Percentiles rank a stretch among this genome's conserved stretches.
These are phyloP conservation scores for Progne subis DNA, from an alignment of 2,113 vertebrate genomes.

Conservation along the genomic window DNA sequence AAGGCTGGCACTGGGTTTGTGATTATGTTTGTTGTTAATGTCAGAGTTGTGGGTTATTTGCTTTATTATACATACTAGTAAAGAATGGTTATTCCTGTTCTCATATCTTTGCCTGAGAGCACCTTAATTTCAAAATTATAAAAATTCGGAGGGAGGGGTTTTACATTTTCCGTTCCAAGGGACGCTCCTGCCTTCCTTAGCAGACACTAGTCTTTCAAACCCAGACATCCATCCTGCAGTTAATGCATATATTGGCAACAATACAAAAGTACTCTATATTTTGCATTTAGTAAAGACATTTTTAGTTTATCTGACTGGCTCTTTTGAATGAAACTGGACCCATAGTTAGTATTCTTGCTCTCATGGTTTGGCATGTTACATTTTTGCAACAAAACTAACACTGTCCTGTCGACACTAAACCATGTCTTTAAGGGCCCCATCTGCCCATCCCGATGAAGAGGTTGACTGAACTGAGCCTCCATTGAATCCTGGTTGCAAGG, in stretches of 20 bases:
- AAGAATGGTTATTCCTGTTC: not conserved
- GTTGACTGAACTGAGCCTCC: not conserved
- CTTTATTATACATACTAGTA: rapidly evolving
- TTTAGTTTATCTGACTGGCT: not conserved
- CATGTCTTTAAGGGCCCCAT: too few relatives aligned
- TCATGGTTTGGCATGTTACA: not conserved
- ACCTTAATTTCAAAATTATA: not conserved
- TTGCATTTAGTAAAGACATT: not conserved
- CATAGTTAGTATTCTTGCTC: not conserved
- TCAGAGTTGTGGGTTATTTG: not conserved
- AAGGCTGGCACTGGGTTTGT: not conserved
- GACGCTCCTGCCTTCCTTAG: not conserved
- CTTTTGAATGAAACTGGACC: not conserved
- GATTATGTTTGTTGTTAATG: not conserved
- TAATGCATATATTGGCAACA: not conserved
- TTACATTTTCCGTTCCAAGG: not conserved
- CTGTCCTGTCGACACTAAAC: not conserved
- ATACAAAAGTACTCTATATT: not conserved
- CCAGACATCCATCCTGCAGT: not conserved
- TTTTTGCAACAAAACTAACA: not conserved
- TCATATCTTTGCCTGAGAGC: not conserved
- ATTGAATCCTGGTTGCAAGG: not conserved
- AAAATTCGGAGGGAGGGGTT: not conserved
- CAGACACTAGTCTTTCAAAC: not conserved
- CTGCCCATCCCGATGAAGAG: not conserved